phyloP scores from a whole-genome alignment of 2,113 vertebrate genomes.

The Petroica traversi region DNA sequence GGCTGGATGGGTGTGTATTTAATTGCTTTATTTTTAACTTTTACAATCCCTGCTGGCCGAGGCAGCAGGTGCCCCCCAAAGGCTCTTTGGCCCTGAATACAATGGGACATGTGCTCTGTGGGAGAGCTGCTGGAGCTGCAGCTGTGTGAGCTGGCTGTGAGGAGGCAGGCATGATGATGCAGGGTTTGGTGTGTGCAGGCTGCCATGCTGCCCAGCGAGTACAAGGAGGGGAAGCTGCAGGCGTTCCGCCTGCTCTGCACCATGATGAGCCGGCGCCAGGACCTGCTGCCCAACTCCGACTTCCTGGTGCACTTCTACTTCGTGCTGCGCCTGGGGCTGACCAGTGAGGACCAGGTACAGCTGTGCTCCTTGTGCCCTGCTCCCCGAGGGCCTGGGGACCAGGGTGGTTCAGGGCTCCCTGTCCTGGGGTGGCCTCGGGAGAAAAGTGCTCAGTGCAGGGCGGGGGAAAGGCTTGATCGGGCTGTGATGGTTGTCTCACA shows the following conservation, averaged over 20 bases:
- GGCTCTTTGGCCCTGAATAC: background rate
- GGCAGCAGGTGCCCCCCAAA: rapidly evolving
- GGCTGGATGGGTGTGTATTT: background rate
- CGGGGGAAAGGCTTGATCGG: rapidly evolving
- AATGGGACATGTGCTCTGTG: background rate
- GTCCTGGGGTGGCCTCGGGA: no score
- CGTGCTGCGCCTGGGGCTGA: slow-evolving; percentile 91
- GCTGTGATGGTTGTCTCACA: background rate
- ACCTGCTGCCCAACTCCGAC: slow-evolving; percentile 92
- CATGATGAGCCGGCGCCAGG: slow-evolving; percentile 98
- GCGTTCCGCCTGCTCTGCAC: slow-evolving; percentile 94
- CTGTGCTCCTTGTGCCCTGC: background rate
- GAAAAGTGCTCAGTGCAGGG: rapidly evolving
- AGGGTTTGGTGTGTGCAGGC: background rate
- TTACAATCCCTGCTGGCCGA: rapidly evolving
- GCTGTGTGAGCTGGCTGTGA: no score
- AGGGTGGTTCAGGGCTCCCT: rapidly evolving
- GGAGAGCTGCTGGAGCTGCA: background rate
- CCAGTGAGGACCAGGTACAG: slow-evolving; percentile 90
- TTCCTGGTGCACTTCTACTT: slow-evolving; percentile 95
- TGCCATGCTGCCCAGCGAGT: slow-evolving; percentile 86
- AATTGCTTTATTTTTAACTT: background rate
- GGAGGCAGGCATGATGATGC: background rate
- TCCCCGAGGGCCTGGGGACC: background rate
- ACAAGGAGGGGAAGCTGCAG: slow-evolving; percentile 93